Evolutionary conservation across 37 sponge, comb jelly and placozoan genomes (phyloP), one percentile per base, ranked within the genome.

Genomic region (Geodia barretti): DNA sequence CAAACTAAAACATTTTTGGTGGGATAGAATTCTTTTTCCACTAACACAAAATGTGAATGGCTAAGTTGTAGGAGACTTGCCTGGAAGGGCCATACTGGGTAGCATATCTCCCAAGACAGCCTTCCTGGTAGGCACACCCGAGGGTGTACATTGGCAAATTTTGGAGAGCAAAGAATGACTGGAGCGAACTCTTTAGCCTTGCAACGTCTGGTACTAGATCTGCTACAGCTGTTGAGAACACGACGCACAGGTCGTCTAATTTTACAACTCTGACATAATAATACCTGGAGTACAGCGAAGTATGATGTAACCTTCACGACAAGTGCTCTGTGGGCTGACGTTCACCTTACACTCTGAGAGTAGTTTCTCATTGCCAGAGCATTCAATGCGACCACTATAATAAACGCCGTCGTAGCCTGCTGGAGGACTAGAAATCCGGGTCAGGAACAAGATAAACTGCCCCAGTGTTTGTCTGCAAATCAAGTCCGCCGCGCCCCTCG

Each of bases 101-200:
- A 17, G 54, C 54, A 47, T 7, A 47, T 17, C 54, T 47, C 7
- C 11, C 7, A 7, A 47, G 14, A 47, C 54, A 47, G 7, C 54
- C 60, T 36, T 96, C 97, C 64, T 96, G 94, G 8, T 70, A 19
- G 25, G 93, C 93, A 77, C 96, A 96, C 26, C 41, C 47, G 0
- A 92, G 79, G 42, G 78, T 83, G 40, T 79, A 75, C 62, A 84
- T 70, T 1, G 73, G 73, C 0, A 62, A 20, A 3, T 25, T 25
- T 17, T 80, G 66, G 41, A 84, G 38, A 36, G 76, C 79, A 4
- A 79, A 62, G 63, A 39, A 41, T 39, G 24, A 33, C 38, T 28
- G 41, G 5, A 88, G 66, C 1, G 90, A 88, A 23, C 20, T 60
- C 26, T 67, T 21, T 26, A 94, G 38, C 21, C 26, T 42, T 1